These are phyloP conservation scores for Marmota monax DNA, from an alignment of 2,113 vertebrate species.

Conservation along the genomic window DNA sequence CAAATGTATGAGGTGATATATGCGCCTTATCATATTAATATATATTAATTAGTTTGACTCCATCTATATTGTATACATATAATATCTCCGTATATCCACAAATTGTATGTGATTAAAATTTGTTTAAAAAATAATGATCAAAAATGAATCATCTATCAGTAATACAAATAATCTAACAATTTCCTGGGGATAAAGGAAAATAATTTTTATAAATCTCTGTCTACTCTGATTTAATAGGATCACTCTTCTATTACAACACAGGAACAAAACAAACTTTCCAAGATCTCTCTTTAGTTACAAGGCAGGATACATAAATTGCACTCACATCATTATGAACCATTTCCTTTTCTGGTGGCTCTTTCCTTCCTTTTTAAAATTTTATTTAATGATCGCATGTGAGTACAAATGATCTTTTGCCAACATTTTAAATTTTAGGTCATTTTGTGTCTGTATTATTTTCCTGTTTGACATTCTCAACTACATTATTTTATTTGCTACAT, in stretches of 20 bases:
- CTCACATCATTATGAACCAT: background rate
- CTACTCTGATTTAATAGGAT: background rate
- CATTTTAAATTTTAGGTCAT: background rate
- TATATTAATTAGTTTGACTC: background rate
- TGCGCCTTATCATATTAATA: too few species aligned
- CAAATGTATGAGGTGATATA: background rate
- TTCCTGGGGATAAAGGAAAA: background rate
- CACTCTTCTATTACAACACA: background rate
- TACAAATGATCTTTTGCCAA: background rate
- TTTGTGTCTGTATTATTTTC: background rate
- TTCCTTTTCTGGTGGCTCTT: background rate
- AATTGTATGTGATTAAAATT: background rate
- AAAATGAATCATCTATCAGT: background rate
- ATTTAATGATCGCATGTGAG: background rate
- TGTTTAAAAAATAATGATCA: background rate
- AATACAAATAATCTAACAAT: background rate
- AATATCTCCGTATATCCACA: background rate
- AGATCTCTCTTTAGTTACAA: background rate
- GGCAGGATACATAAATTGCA: background rate
- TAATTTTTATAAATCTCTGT: background rate
- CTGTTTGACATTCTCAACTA: background rate
- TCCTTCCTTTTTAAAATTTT: background rate
- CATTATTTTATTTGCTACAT: background rate
- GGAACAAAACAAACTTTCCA: background rate
- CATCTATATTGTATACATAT: background rate